A percentile compares a stretch with the other conserved stretches of the same genome.
These are phyloP conservation scores for Tylochromis polylepis DNA, from an alignment of 2,113 vertebrate genomes.

Conservation along the genomic window DNA sequence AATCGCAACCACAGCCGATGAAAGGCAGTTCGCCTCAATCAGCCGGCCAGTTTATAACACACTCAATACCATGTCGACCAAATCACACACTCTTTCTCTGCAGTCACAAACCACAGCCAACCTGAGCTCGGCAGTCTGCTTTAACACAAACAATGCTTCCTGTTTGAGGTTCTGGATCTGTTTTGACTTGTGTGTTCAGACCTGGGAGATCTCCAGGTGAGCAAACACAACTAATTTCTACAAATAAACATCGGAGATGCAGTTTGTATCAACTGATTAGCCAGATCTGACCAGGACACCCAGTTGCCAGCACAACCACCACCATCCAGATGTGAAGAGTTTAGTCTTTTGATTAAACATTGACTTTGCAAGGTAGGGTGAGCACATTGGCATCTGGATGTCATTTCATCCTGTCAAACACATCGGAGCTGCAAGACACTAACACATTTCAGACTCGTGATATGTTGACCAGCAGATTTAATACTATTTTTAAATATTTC, in stretches of 20 bases:
- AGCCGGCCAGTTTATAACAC: constrained; percentile 26
- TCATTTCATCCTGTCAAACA: constrained; percentile 53
- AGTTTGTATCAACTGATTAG: constrained; percentile 53
- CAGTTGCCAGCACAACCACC: not conserved
- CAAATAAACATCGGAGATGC: constrained; percentile 66
- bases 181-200: not conserved
- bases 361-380: constrained; percentile 38
- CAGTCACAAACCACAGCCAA: not conserved
- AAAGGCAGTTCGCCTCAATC: constrained; percentile 39
- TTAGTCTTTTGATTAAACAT: constrained; percentile 60
- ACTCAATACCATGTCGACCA: constrained; percentile 15
- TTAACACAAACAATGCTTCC: constrained; percentile 54
- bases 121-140: not conserved
- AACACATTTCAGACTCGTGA: not conserved
- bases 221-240: constrained; percentile 68
- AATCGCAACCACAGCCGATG: not conserved
- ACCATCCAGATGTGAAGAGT: constrained; percentile 34
- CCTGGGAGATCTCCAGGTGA: constrained; percentile 58
- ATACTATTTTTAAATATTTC: not conserved
- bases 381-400: constrained; percentile 24
- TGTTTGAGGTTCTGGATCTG: not conserved
- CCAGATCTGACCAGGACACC: constrained; percentile 22
- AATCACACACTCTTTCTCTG: constrained; percentile 9
- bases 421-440: not conserved
- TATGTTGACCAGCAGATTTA: not conserved